A percentile compares a stretch with the other conserved stretches of the same genome.
Conservation (phyloP, 2,113 vertebrate species). For the Pteruthius melanotis region DNA sequence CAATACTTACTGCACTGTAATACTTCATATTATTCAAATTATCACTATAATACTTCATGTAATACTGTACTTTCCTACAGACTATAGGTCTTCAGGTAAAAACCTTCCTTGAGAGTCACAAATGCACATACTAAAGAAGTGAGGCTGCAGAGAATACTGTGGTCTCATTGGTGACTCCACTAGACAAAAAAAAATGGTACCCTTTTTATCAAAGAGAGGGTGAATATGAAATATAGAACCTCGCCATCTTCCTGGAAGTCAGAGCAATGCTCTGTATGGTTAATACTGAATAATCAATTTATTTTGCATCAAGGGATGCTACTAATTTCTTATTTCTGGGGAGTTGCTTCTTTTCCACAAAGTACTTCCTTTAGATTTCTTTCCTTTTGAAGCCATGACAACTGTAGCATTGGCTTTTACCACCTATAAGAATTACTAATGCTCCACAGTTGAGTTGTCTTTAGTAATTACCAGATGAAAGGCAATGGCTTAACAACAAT, state of each 20-base stretch:
- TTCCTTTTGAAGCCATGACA: neutral
- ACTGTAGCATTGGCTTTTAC: neutral
- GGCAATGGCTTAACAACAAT: neutral
- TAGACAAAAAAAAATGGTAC: neutral
- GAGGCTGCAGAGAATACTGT: neutral
- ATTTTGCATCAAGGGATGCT: neutral
- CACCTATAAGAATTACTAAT: constrained; percentile 10
- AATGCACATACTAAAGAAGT: neutral
- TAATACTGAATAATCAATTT: neutral
- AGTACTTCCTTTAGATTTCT: neutral
- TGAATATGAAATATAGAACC: neutral
- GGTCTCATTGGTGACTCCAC: neutral
- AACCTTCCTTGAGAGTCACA: neutral
- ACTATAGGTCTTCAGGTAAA: neutral
- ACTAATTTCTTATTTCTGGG: neutral
- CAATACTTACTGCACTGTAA: neutral
- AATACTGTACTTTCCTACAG: neutral
- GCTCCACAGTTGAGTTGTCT: neutral
- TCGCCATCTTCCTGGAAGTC: neutral
- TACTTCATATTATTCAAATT: neutral
- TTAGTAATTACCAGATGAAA: constrained; percentile 30
- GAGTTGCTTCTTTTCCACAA: neutral
- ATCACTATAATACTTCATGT: neutral
- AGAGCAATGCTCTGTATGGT: neutral
- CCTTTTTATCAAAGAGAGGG: neutral